Evolutionary conservation across 92 coral and sea anemone species (phyloP), one percentile per base, ranked within the genome.

Genomic region (Porites lobata): DNA sequence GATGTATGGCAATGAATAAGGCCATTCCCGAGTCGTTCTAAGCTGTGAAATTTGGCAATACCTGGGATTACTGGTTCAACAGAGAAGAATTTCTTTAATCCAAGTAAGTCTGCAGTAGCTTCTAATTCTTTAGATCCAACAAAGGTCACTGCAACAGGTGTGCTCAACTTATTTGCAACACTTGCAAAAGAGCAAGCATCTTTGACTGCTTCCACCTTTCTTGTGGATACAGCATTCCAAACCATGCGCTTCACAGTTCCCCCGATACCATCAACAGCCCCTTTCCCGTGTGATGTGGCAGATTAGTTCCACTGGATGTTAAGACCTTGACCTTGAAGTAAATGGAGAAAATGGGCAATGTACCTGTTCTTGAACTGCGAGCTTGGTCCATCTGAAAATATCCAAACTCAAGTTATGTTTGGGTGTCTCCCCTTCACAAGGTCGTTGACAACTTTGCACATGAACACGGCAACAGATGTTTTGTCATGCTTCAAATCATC

Each of bases 361-460:
- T 83, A 91, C 77, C 66, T 87, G 86, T 92, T 90, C 20, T 92
- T 88, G 54, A 92, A 92, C 66, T 90, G 90, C 19, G 88, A 91
- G 68, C 91, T 89, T 22, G 91, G 91, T 59, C 95, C 95, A 90
- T 92, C 95, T 62, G 95, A 92, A 62, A 86, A 92, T 19, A 90
- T 57, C 47, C 76, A 24, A n/a, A n/a, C n/a, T n/a, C n/a, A n/a
- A n/a, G n/a, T n/a, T n/a, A n/a, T n/a, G n/a, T n/a, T n/a, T n/a
- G n/a, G n/a, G n/a, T n/a, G n/a, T n/a, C n/a, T n/a, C n/a, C n/a
- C n/a, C n/a, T n/a, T n/a, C n/a, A n/a, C n/a, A n/a, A n/a, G n/a
- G n/a, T n/a, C n/a, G n/a, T n/a, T n/a, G n/a, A n/a, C n/a, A n/a
- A n/a, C n/a, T n/a, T n/a, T n/a, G n/a, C n/a, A n/a, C n/a, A n/a